A percentile compares a stretch with the other conserved stretches of the same genome.
Evolutionary conservation across 2,113 vertebrate species (phyloP).

Genomic region (rat (Rattus norvegicus)): DNA sequence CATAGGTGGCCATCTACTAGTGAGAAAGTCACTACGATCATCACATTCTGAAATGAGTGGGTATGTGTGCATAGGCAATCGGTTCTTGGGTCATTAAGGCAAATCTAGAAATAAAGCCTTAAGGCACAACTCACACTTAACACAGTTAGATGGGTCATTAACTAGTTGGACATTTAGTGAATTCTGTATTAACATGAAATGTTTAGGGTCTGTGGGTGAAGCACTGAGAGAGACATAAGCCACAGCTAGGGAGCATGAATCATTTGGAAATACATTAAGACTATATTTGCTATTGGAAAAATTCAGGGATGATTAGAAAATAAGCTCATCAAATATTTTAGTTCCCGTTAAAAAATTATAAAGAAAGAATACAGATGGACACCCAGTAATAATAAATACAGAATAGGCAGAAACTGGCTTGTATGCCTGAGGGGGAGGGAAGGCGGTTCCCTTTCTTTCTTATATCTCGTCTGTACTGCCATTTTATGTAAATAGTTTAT

Average conservation of each 20-base stretch:
- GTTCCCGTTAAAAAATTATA: neutral
- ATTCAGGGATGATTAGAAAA: neutral
- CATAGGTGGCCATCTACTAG: neutral
- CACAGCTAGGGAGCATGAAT: rapidly evolving
- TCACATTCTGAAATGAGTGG: neutral
- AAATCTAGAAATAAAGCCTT: neutral
- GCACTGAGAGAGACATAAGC: neutral
- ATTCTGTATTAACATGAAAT: neutral
- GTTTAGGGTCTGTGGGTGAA: neutral
- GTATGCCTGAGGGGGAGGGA: neutral
- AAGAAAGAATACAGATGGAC: neutral
- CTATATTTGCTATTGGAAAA: constrained; percentile 38
- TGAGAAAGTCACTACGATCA: neutral
- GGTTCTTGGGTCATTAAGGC: neutral
- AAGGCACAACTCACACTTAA: neutral
- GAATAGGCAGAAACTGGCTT: neutral
- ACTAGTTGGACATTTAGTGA: neutral
- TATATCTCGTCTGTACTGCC: neutral
- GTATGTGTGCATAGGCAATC: neutral
- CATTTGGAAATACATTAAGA: neutral
- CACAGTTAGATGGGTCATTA: neutral
- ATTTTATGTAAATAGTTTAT: constrained; percentile 45
- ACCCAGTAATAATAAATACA: neutral
- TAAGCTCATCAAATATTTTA: constrained; percentile 13
- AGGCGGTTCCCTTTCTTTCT: neutral